Conservation (phyloP, 2,797 vertebrate species). For the Cossypha dichroa region DNA sequence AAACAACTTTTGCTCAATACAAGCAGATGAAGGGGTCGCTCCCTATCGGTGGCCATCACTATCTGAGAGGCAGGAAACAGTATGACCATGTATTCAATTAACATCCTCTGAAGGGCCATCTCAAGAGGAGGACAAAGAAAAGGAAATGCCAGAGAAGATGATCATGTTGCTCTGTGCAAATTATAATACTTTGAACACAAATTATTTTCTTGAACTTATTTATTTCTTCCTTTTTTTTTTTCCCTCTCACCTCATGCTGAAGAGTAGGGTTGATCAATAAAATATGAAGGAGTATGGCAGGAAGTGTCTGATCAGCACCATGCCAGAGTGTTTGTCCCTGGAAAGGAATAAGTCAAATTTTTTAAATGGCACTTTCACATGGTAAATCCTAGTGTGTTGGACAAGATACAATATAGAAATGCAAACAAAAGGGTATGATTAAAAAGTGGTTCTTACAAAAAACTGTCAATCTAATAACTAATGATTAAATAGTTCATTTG, state of each 20-base stretch:
- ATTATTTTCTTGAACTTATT: background rate
- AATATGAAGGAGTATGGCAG: conserved; percentile 2
- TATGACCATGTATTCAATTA: background rate
- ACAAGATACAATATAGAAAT: background rate
- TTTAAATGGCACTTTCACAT: background rate
- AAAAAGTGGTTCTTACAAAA: background rate
- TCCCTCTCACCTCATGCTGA: background rate
- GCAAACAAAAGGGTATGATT: background rate
- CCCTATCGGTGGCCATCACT: no score
- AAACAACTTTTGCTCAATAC: background rate
- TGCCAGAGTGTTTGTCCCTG: conserved; percentile 69
- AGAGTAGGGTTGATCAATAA: background rate
- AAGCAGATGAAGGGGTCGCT: background rate
- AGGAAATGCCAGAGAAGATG: background rate
- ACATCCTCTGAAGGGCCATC: background rate
- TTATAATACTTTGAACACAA: background rate
- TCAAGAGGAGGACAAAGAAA: background rate
- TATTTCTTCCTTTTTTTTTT: background rate
- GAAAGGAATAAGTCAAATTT: background rate
- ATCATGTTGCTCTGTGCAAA: background rate
- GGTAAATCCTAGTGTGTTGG: background rate
- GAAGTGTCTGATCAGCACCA: conserved; percentile 79
- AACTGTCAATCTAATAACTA: background rate
- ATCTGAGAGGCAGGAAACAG: background rate
- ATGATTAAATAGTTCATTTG: background rate